Conservation (phyloP, 2,888 invertebrate species). For the Drosophila greeni region DNA sequence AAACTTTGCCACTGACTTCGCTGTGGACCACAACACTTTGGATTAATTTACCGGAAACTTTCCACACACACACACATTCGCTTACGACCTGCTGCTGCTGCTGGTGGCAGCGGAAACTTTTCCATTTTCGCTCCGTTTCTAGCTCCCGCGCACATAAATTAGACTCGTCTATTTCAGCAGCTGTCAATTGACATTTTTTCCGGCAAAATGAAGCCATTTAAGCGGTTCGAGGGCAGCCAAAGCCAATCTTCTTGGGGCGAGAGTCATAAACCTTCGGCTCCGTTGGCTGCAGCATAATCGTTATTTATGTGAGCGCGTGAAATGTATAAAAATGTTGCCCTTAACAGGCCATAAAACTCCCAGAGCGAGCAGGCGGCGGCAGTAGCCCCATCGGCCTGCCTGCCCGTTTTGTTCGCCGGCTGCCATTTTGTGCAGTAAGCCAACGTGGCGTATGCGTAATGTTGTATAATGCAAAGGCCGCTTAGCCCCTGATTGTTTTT, state of each 20-base stretch:
- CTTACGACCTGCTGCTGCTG: constrained; percentile 11
- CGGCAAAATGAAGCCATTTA: constrained; percentile 68
- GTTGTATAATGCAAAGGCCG: constrained; percentile 39
- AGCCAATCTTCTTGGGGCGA: constrained; percentile 58
- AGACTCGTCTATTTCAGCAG: constrained; percentile 41
- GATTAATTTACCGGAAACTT: constrained; percentile 70
- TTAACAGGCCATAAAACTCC: constrained; percentile 62
- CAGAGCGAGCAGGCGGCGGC: neutral
- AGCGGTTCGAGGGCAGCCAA: constrained; percentile 35
- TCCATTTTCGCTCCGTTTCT: constrained; percentile 42
- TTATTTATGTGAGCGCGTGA: constrained; percentile 71
- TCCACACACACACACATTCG: constrained; percentile 17
- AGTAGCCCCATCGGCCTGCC: constrained; percentile 7
- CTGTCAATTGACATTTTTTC: constrained; percentile 60
- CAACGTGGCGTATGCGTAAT: constrained; percentile 59
- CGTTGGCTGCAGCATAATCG: constrained; percentile 54
- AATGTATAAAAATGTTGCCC: constrained; percentile 67
- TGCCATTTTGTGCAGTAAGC: constrained; percentile 32
- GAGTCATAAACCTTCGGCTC: constrained; percentile 30
- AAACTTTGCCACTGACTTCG: constrained; percentile 62
- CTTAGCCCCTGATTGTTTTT: constrained; percentile 46
- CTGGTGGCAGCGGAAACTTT: constrained; percentile 47
- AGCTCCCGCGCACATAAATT: constrained; percentile 44
- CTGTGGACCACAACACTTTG: constrained; percentile 57
- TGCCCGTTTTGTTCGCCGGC: constrained; percentile 12